A percentile compares a stretch with the other conserved stretches of the same genome.
These are phyloP conservation scores for Psephotus haematonotus DNA, from an alignment of 2,113 vertebrate species.

Conservation along the genomic window DNA sequence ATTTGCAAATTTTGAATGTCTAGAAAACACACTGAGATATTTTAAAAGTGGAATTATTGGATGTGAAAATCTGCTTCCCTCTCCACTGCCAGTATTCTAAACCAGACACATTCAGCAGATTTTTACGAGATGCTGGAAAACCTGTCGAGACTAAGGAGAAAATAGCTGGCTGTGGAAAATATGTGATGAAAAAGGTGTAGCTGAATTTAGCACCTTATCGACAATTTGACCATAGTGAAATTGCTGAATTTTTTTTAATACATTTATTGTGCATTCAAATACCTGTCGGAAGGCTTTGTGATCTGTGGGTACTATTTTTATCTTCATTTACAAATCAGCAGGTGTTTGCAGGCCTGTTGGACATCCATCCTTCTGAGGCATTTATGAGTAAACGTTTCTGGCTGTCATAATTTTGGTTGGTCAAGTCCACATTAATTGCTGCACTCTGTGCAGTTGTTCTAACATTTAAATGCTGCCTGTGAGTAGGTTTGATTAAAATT, in stretches of 20 bases:
- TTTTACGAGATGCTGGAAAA: neutral
- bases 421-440: constrained; percentile 22
- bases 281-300: neutral
- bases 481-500: constrained; percentile 59
- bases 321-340: constrained; percentile 23
- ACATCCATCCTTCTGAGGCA: constrained; percentile 8
- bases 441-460: neutral
- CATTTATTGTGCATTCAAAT: neutral
- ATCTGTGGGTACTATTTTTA: constrained; percentile 19
- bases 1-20: neutral
- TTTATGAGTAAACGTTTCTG: neutral
- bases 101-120: neutral
- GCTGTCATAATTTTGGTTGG: constrained; percentile 1
- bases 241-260: neutral
- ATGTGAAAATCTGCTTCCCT: neutral
- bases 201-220: neutral
- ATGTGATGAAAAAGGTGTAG: neutral
- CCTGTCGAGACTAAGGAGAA: neutral
- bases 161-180: neutral
- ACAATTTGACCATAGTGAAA: neutral
- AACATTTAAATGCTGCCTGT: constrained; percentile 21
- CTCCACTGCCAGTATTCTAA: neutral
- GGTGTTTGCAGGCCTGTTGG: neutral
- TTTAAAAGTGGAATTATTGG: neutral
- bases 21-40: neutral